phyloP scores from a whole-genome alignment of 2,888 invertebrate species.

The Eubasilissa splendida region DNA sequence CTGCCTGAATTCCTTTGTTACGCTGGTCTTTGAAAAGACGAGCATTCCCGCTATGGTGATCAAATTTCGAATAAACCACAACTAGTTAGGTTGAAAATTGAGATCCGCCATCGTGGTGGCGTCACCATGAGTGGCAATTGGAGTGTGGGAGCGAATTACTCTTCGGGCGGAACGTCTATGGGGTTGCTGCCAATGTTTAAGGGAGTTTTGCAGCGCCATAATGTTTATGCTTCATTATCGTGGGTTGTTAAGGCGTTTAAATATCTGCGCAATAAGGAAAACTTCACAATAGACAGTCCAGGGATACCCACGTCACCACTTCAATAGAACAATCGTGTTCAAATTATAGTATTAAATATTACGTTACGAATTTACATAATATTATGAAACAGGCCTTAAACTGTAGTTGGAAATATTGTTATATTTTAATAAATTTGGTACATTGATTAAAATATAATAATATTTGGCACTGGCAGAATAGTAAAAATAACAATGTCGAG shows the following conservation, averaged over 20 bases:
- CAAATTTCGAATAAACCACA: slow-evolving; percentile 50
- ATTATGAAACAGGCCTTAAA: too few relatives aligned
- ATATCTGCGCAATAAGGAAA: not conserved
- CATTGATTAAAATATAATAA: too few relatives aligned
- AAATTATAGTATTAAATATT: too few relatives aligned
- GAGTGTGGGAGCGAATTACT: slow-evolving; percentile 13
- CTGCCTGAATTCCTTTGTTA: slow-evolving; percentile 48
- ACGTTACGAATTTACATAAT: too few relatives aligned
- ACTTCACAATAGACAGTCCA: too few relatives aligned
- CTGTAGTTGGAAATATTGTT: too few relatives aligned
- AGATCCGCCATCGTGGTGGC: slow-evolving; percentile 38
- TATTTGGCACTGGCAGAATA: too few relatives aligned
- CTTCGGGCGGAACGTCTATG: not conserved
- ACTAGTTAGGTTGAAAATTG: slow-evolving; percentile 50
- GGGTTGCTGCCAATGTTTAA: slow-evolving; percentile 3
- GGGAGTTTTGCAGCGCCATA: not conserved
- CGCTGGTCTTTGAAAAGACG: slow-evolving; percentile 22
- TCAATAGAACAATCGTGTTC: too few relatives aligned
- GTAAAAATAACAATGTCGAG: too few relatives aligned
- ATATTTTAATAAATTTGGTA: too few relatives aligned
- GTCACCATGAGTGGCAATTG: not conserved
- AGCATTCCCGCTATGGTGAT: slow-evolving; percentile 41
- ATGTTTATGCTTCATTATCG: not conserved
- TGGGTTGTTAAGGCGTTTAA: not conserved
- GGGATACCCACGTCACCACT: too few relatives aligned